Conservation (phyloP, 1,140 invertebrate genomes). For the Drosophila chauvacae region DNA sequence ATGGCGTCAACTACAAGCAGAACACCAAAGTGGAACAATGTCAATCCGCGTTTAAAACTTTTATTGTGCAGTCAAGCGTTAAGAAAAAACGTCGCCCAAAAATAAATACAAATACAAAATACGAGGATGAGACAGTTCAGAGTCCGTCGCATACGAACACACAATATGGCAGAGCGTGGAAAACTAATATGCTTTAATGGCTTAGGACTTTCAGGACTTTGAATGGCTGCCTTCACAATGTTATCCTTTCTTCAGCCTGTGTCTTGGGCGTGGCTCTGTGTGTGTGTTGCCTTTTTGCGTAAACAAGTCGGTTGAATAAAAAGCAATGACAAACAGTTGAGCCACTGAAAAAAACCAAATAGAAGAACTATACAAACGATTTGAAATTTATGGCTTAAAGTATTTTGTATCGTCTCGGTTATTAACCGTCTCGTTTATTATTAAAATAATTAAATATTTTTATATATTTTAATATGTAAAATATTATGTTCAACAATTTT, state of each 20-base stretch:
- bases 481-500: neutral
- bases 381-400: neutral
- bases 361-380: neutral
- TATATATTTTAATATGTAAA: neutral
- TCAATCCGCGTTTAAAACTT: constrained; percentile 72
- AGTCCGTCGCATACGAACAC: constrained; percentile 1
- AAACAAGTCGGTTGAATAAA: constrained; percentile 77
- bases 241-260: constrained; percentile 64
- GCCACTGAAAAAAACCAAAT: constrained; percentile 9
- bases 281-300: constrained; percentile 47
- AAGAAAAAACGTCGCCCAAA: constrained; percentile 66
- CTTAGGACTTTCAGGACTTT: constrained; percentile 79
- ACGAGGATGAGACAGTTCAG: constrained; percentile 13
- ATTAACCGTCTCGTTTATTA: too few species aligned
- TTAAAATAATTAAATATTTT: neutral
- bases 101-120: constrained; percentile 64
- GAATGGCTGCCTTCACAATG: constrained; percentile 73
- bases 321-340: constrained; percentile 38
- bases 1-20: constrained; percentile 56
- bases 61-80: constrained; percentile 71
- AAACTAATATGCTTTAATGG: constrained; percentile 82
- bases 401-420: neutral
- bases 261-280: constrained; percentile 12
- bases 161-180: constrained; percentile 48
- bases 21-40: constrained; percentile 28